Conservation (phyloP, 1,140 invertebrate genomes). For the Aradophagus sp. region DNA sequence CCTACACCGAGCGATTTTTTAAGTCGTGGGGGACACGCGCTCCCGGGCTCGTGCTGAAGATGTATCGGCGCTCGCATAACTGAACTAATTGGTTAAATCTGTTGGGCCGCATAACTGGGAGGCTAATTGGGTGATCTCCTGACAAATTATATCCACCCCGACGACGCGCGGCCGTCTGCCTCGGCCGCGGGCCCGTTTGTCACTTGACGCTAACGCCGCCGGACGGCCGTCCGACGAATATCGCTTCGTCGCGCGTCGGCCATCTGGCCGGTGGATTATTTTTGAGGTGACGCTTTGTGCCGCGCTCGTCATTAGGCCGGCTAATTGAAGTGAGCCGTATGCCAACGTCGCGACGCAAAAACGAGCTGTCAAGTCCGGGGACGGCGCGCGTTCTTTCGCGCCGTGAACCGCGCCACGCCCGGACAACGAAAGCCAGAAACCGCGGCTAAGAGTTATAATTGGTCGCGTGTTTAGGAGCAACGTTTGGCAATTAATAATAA, state of each 20-base stretch:
- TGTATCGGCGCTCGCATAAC: conserved; percentile 74
- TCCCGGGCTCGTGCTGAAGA: conserved; percentile 67
- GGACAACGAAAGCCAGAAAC: conserved; percentile 26
- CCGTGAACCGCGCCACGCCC: too few species aligned
- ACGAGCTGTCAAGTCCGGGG: conserved; percentile 29
- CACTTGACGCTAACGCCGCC: conserved; percentile 70
- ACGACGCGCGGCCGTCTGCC: conserved; percentile 72
- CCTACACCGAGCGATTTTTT: conserved; percentile 47
- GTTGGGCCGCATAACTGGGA: conserved; percentile 75
- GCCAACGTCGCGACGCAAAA: conserved; percentile 49
- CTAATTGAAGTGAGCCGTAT: conserved; percentile 56
- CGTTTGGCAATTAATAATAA: conserved; percentile 16
- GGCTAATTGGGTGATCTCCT: conserved; percentile 76
- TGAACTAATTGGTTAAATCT: conserved; percentile 77
- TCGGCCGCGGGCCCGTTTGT: conserved; percentile 72
- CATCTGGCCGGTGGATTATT: conserved; percentile 55
- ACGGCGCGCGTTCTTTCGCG: too few species aligned
- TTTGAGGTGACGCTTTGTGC: conserved; percentile 59
- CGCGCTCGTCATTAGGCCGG: conserved; percentile 56
- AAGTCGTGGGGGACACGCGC: conserved; percentile 16
- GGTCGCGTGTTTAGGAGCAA: conserved; percentile 9
- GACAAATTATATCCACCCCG: conserved; percentile 75
- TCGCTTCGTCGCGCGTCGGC: conserved; percentile 29
- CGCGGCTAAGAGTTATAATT: conserved; percentile 38
- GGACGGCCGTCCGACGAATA: conserved; percentile 27